These are phyloP conservation scores for Elymnias hypermnestra DNA, from an alignment of 1,140 invertebrate species.

Conservation along the genomic window DNA sequence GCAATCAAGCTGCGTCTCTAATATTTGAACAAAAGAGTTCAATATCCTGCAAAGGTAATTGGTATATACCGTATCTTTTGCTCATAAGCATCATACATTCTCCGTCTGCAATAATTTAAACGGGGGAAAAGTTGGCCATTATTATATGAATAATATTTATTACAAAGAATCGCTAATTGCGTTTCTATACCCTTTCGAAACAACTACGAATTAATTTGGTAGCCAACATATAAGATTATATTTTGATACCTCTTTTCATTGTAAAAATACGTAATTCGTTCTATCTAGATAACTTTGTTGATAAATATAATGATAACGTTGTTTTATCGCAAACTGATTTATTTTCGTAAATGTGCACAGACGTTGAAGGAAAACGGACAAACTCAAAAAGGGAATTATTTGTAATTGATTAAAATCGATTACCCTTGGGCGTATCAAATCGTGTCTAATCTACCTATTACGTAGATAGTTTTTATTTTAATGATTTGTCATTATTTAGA, in stretches of 20 bases:
- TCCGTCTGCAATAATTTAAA: conserved; percentile 15
- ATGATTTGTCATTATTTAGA: not conserved
- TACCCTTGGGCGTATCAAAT: conserved; percentile 3
- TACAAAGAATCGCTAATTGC: not conserved
- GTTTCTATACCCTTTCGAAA: not conserved
- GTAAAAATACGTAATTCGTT: not conserved
- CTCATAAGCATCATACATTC: conserved; percentile 10
- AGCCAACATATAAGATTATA: no score
- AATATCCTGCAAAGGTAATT: conserved; percentile 18
- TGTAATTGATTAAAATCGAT: conserved; percentile 6
- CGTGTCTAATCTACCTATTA: not conserved
- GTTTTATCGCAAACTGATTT: not conserved
- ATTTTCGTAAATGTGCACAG: not conserved
- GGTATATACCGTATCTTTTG: not conserved
- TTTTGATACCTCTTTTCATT: not conserved
- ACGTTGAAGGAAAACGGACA: not conserved
- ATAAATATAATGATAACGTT: conserved; percentile 3
- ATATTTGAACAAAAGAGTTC: conserved; percentile 12
- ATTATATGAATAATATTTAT: conserved; percentile 8
- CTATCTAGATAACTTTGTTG: not conserved
- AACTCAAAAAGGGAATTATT: not conserved
- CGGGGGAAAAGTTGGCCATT: conserved; percentile 17
- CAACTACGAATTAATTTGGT: not conserved
- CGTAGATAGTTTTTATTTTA: not conserved
- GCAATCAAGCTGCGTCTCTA: conserved; percentile 6